Base-by-base conservation (phyloP, 1,140 invertebrate species). In the Magallana gigas region DNA sequence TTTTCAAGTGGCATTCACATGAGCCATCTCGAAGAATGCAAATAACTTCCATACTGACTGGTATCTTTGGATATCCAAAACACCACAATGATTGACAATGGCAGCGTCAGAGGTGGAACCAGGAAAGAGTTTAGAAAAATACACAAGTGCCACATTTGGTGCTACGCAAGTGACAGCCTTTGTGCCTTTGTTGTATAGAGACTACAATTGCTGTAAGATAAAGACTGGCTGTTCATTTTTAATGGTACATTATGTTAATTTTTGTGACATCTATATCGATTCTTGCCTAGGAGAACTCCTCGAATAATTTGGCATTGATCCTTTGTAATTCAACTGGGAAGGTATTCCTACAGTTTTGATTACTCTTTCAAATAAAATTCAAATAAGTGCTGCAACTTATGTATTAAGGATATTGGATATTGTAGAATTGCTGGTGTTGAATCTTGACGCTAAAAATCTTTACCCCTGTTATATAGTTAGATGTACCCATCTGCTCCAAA, bases 231-330 rank as follows among this genome's bases (percentile, higher is more conserved):
- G 60, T 86, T 88, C 84, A 88, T 85, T 36, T 88, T 80, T 23
- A 62, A 88, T 57, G 84, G 87, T 83, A 88, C 84, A 83, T 86
- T 81, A 48, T 85, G 87, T 71, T 58, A 12, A 88, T 62, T 59
- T 88, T 84, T 71, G 87, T 86, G 3, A 84, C 87, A 85, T 86
- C 64, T 80, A 85, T 85, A 64, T 80, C 87, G 48, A 88, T 88
- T 23, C 84, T 36, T 57, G 84, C 84, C 23, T 62, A 85, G 16
- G 84, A 12, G 76, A 68, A 85, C 56, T 85, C 87, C 83, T 85
- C 80, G 48, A 88, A 85, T 29, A 80, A 85, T 76, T 88, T 83
- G 87, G 87, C 81, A 88, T 64, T 23, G 87, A 85, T 16, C 85
- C 87, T 60, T 85, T 88, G 57, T 84, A 85, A 48, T 88, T 85